Base-by-base conservation (phyloP, 2,888 invertebrate genomes). In the Minunthozetes semirufus region DNA sequence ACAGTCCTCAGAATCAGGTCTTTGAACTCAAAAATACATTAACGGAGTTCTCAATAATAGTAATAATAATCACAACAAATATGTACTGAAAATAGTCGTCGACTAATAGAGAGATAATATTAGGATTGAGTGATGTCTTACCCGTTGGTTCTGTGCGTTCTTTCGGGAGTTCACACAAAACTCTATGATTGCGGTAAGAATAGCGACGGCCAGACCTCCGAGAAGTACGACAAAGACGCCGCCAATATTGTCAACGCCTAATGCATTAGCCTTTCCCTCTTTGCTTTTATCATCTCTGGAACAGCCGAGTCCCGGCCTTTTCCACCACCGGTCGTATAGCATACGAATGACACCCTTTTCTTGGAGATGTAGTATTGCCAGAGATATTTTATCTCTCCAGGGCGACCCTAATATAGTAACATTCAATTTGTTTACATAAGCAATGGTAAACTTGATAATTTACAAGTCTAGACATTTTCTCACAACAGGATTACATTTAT, bases 311-410 rank as follows among this genome's bases (percentile, higher is more conserved):
- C 93, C 94, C 0, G 93, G 92, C 81, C 94, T 93, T 84, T 95
- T 94, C 97, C 97, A 98, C 97, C 97, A 98, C 82, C 94, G 95
- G 82, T 94, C 95, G 82, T 96, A 95, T 75, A 96, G 84, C 79
- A 93, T 91, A 85, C 93, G 93, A 78, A 94, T 92, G 68, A 90
- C 90, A 0, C 79, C 96, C 80, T 93, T 93, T 83, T 98, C 97
- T 80, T 96, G 95, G 1, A 98, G 87, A 81, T 96, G 93, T 38
- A 98, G 85, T 80, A 97, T 95, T 0, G 95, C 94, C 68, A 96
- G 85, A 0, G 96, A 96, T 80, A 98, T 93, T 83, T 92, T 91
- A 84, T 98, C 98, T 22, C 96, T 86, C 94, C 96, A 98, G 0
- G 93, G 94, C 33, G 95, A 92, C 56, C 91, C 79, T 79, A 48